These are phyloP conservation scores for Scatophagus argus DNA, from an alignment of 2,113 vertebrate species.

Conservation along the genomic window DNA sequence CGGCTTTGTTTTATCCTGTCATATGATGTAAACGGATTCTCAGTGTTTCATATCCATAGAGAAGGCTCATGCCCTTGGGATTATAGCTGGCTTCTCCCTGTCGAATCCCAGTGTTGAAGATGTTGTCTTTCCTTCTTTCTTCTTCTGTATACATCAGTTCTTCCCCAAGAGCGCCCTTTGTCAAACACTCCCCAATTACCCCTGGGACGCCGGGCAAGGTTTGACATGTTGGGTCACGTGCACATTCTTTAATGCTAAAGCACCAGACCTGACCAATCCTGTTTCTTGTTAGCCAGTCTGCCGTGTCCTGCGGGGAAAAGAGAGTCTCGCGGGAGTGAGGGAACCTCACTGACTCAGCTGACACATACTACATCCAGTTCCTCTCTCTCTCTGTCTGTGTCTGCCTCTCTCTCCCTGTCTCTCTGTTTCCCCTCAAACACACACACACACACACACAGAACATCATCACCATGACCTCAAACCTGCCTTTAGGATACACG, in stretches of 20 bases:
- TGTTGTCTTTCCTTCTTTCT: background rate
- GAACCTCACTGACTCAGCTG: slow-evolving; percentile 21
- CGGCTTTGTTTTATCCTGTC: background rate
- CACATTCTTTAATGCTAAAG: slow-evolving; percentile 51
- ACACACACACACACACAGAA: slow-evolving; percentile 1
- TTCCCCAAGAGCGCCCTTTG: slow-evolving; percentile 8
- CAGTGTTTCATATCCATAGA: background rate
- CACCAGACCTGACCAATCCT: slow-evolving; percentile 43
- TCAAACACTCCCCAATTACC: background rate
- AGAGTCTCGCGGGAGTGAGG: slow-evolving; percentile 13
- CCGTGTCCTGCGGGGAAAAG: slow-evolving; percentile 9
- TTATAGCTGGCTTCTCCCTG: background rate
- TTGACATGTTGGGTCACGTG: slow-evolving; percentile 62
- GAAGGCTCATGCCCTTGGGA: background rate
- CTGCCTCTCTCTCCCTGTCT: background rate
- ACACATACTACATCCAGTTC: slow-evolving; percentile 8
- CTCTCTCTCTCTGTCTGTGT: background rate
- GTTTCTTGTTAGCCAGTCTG: slow-evolving; percentile 47
- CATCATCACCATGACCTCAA: slow-evolving; percentile 43
- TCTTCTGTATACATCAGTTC: background rate
- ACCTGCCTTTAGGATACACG: slow-evolving; percentile 45
- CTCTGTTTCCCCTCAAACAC: background rate
- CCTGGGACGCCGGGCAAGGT: slow-evolving; percentile 26
- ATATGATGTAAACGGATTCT: background rate
- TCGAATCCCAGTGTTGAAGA: background rate